Evolutionary conservation across 2,113 vertebrate genomes (phyloP).

Genomic region (Jacana jacana): DNA sequence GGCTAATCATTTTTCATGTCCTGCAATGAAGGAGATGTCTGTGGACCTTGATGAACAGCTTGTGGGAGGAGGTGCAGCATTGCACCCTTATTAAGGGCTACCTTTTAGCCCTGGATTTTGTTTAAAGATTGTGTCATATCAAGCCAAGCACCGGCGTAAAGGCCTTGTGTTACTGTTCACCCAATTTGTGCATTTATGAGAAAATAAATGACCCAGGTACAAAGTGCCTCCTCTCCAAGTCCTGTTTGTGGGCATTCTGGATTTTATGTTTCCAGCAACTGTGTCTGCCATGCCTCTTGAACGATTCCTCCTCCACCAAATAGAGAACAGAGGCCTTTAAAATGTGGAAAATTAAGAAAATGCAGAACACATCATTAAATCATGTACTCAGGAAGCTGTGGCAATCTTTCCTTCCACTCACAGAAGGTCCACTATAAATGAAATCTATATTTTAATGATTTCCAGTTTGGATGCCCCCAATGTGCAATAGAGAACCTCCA

Average conservation of each 20-base stretch:
- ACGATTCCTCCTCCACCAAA: constrained; percentile 34
- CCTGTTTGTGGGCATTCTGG: neutral
- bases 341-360: constrained; percentile 79
- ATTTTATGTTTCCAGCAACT: neutral
- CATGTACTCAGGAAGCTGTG: constrained; percentile 68
- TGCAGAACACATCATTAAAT: constrained; percentile 76
- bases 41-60: neutral
- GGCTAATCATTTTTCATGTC: too few relatives aligned
- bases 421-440: constrained; percentile 67
- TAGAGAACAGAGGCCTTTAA: constrained; percentile 70
- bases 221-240: neutral
- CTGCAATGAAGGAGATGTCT: fast-evolving
- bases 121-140: neutral
- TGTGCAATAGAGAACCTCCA: constrained; percentile 28
- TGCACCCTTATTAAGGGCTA: neutral
- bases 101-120: neutral
- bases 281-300: constrained; percentile 3
- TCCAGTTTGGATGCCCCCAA: constrained; percentile 69
- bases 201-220: neutral
- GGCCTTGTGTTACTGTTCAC: neutral
- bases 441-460: constrained; percentile 75
- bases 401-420: constrained; percentile 72
- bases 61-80: fast-evolving
- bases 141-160: neutral
- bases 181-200: neutral